Evolutionary conservation across 2,888 invertebrate species (phyloP), one percentile per base, ranked within the genome.

Genomic region (Acanthosepion lycidas): DNA sequence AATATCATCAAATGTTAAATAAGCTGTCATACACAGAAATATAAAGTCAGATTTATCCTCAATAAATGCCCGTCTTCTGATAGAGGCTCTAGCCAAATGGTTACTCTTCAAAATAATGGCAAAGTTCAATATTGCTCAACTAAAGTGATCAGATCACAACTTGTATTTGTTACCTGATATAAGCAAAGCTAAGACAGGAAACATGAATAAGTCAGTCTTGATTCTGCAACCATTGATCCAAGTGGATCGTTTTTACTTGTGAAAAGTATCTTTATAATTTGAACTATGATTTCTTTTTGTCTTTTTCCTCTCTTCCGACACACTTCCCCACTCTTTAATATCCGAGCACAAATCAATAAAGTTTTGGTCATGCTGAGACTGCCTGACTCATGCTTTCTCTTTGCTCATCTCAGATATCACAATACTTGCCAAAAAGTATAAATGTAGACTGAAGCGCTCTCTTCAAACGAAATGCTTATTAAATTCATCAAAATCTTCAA

Each of bases 281-380:
- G n/a, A 78, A 33, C 78, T 12, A 15, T 78, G n/a, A 78, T n/a
- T n/a, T 78, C 33, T 78, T 78, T n/a, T n/a, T n/a, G 4, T 78
- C 78, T 18, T 12, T 78, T 78, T 15, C 23, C 20, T 59, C 2
- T 33, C 78, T 78, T 78, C 78, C 78, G 18, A 78, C 33, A 33
- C 78, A n/a, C n/a, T 78, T 78, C 12, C 15, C 33, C 15, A 78
- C 0, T 28, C 26, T 28, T 28, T n/a, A 33, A 78, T n/a, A 78
- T 78, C n/a, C n/a, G 15, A n/a, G 12, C 12, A 12, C 26, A 78
- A 78, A 78, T 78, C 78, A 78, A 78, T 78, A 78, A 78, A 33
- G n/a, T 78, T 78, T 33, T 33, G 78, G 78, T 78, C 78, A 78
- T 78, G 78, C n/a, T 78, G 78, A 78, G 78, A 78, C 78, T 78